Conservation (phyloP, 2,797 vertebrate species). For the Sebastes vulpes region DNA sequence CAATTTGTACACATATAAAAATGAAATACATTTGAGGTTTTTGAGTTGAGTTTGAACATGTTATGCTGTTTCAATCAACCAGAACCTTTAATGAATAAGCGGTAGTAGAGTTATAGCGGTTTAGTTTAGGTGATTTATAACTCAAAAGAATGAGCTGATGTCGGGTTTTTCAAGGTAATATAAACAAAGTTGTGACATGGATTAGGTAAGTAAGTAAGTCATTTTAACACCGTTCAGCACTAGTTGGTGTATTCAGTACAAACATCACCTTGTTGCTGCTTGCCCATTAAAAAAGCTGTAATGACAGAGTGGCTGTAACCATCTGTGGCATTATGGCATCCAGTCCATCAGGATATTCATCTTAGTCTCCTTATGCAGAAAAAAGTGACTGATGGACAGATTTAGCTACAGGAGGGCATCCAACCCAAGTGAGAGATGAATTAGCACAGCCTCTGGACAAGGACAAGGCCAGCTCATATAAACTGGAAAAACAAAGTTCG, state of each 20-base stretch:
- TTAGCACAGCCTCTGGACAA: constrained; percentile 29
- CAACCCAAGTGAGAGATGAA: constrained; percentile 38
- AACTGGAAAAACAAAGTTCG: fast-evolving
- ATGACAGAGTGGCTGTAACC: constrained; percentile 16
- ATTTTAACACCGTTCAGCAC: not conserved
- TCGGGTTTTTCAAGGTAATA: constrained; percentile 1
- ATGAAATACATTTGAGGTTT: not conserved
- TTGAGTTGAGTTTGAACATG: constrained; percentile 8
- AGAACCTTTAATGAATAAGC: not conserved
- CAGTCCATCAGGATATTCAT: constrained; percentile 13
- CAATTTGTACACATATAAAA: not conserved
- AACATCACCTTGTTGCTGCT: constrained; percentile 12
- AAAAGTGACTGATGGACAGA: constrained; percentile 36
- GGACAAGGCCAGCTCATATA: constrained; percentile 18
- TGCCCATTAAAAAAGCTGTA: constrained; percentile 8
- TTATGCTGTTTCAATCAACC: no score
- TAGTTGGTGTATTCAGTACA: constrained; percentile 3
- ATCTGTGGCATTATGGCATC: constrained; percentile 4
- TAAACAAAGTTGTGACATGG: constrained; percentile 22
- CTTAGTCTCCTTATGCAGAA: constrained; percentile 7
- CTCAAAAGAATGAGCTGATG: not conserved
- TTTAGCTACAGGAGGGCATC: constrained; percentile 38
- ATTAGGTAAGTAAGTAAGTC: not conserved
- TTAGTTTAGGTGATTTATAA: constrained; percentile 3
- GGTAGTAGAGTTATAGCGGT: not conserved